These are phyloP conservation scores for Kryphioiulus occultus DNA, from an alignment of 2,888 invertebrate genomes.

Conservation along the genomic window DNA sequence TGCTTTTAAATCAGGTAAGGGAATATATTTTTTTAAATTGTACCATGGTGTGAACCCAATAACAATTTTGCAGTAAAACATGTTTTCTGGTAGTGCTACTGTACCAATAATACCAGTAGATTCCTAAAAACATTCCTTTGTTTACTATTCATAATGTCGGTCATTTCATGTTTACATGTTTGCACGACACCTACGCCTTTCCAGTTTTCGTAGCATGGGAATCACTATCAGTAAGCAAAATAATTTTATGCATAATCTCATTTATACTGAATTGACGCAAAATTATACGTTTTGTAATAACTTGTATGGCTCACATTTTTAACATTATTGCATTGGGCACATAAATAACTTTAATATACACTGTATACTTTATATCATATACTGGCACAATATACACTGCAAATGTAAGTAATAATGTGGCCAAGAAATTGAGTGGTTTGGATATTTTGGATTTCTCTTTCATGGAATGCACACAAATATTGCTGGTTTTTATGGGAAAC, in stretches of 20 bases:
- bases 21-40: background rate
- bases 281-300: too few species aligned
- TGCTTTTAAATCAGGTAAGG: conserved; percentile 82
- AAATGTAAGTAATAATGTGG: background rate
- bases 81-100: background rate
- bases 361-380: too few species aligned
- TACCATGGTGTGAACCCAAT: background rate
- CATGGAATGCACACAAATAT: background rate
- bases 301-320: too few species aligned
- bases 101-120: background rate
- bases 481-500: background rate
- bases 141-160: background rate
- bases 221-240: background rate
- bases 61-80: background rate
- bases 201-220: background rate
- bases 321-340: too few species aligned
- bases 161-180: conserved; percentile 4
- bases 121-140: background rate
- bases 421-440: background rate
- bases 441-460: background rate
- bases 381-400: too few species aligned
- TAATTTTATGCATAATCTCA: background rate
- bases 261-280: too few species aligned
- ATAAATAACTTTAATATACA: too few species aligned
- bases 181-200: background rate